These are phyloP conservation scores for Bombus polaris DNA, from an alignment of 1,140 invertebrate genomes.

Conservation along the genomic window DNA sequence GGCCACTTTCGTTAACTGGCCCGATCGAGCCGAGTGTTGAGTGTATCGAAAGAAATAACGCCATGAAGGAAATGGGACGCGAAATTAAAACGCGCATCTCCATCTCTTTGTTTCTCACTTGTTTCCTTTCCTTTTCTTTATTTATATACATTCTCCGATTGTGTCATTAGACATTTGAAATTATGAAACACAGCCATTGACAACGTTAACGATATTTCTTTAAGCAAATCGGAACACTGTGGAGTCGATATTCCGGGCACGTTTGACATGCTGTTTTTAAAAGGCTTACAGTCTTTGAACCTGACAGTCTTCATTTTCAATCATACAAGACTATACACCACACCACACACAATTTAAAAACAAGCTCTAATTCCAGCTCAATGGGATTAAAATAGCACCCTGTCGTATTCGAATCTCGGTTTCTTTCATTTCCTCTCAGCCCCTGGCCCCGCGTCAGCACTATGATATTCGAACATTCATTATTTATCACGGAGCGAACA, in stretches of 20 bases:
- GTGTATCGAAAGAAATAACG: background rate
- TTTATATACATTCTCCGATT: background rate
- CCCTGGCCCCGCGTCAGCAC: background rate
- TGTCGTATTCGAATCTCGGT: background rate
- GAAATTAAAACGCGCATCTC: background rate
- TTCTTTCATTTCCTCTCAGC: background rate
- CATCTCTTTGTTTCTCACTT: background rate
- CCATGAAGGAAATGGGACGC: background rate
- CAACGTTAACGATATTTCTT: too few relatives aligned
- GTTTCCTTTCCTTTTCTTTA: background rate
- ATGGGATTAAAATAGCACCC: background rate
- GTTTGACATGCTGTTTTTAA: too few relatives aligned
- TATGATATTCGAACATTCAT: slow-evolving; percentile 20
- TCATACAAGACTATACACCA: too few relatives aligned
- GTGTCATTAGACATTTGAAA: too few relatives aligned
- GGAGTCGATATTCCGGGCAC: too few relatives aligned
- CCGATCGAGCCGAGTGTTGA: background rate
- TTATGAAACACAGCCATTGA: too few relatives aligned
- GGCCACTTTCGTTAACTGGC: background rate
- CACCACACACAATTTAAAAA: too few relatives aligned
- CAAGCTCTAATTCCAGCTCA: background rate
- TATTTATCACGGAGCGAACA: slow-evolving; percentile 23
- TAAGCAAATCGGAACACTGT: too few relatives aligned
- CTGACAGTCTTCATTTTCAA: too few relatives aligned
- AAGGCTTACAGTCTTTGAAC: too few relatives aligned